Base-by-base conservation (phyloP, 2,888 invertebrate species). In the Lamproptera curius region DNA sequence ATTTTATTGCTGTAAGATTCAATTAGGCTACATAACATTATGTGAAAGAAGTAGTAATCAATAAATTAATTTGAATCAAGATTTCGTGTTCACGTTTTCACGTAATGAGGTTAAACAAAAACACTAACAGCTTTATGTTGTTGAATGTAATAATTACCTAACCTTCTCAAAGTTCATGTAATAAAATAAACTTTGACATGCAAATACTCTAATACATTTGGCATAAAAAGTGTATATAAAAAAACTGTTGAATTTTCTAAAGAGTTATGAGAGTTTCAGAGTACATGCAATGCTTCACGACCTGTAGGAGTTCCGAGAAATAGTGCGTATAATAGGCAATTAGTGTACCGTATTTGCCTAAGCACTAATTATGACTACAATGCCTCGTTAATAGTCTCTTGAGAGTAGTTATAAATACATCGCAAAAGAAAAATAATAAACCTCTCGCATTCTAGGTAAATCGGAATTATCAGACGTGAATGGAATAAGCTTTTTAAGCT, bases 311-410 rank as follows among this genome's bases (percentile, higher is more conserved):
- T 11, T 41, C 17, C 31, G 13, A 15, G 23, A 33, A 38, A 9
- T 26, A 42, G 41, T 34, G 33, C 13, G 26, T 17, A 26, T 48
- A 48, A 38, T 26, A n/a, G 33, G 38, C 23, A 38, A 42, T 38
- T 42, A 42, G 31, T 14, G 14, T 23, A 33, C 42, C 37, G 16
- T 42, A 33, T 42, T 37, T 8, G 26, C 36, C 23, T 33, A 23
- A 28, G 14, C 33, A 31, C 42, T 38, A 48, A 48, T 48, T 48
- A 42, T 38, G 31, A 23, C 14, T 16, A 47, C 38, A 42, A 46
- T 23, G 23, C 34, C 33, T 11, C 28, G 26, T 38, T 48, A 48
- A 48, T 48, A 33, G 33, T 33, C 11, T 42, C 47, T 38, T 31
- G 42, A n/a, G n/a, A n/a, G n/a, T n/a, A n/a, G n/a, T n/a, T n/a